A percentile compares a stretch with the other conserved stretches of the same genome.
These are phyloP conservation scores for Sebastes glaucus DNA, from an alignment of 2,797 vertebrate genomes.

Conservation along the genomic window DNA sequence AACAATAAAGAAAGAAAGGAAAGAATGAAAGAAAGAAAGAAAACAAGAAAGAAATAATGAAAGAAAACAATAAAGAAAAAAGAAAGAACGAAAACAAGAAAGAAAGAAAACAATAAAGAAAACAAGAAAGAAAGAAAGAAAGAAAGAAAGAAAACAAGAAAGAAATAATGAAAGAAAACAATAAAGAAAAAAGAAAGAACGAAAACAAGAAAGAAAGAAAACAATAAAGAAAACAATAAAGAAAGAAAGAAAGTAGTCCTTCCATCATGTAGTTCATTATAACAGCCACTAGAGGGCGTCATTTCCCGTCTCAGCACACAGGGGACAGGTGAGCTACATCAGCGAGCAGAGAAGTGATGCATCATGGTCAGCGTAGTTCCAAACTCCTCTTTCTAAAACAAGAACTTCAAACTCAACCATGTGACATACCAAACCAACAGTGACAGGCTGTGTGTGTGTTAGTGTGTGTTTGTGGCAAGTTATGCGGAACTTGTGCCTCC, in stretches of 20 bases:
- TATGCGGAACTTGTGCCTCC: constrained; percentile 68
- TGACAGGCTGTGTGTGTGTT: constrained; percentile 29
- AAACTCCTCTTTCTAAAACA: not conserved
- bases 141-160: not conserved
- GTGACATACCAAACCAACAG: constrained; percentile 40
- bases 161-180: no score
- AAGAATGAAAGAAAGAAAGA: no score
- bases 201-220: no score
- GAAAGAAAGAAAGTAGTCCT: rapidly evolving
- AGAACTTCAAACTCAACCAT: constrained; percentile 55
- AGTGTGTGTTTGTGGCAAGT: not conserved
- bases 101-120: no score
- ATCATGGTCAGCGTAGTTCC: constrained; percentile 55
- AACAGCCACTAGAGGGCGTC: not conserved
- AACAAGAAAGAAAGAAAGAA: not conserved
- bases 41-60: not conserved
- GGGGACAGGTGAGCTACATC: constrained; percentile 33
- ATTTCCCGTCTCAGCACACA: not conserved
- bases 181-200: no score
- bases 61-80: not conserved
- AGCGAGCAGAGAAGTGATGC: constrained; percentile 32
- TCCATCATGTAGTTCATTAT: not conserved
- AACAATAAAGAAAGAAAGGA: no score
- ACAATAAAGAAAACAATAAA: not conserved
- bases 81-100: no score